A percentile compares a stretch with the other conserved stretches of the same genome.
phyloP scores from a whole-genome alignment of 2,797 vertebrate species.

The Mastacembelus armatus region DNA sequence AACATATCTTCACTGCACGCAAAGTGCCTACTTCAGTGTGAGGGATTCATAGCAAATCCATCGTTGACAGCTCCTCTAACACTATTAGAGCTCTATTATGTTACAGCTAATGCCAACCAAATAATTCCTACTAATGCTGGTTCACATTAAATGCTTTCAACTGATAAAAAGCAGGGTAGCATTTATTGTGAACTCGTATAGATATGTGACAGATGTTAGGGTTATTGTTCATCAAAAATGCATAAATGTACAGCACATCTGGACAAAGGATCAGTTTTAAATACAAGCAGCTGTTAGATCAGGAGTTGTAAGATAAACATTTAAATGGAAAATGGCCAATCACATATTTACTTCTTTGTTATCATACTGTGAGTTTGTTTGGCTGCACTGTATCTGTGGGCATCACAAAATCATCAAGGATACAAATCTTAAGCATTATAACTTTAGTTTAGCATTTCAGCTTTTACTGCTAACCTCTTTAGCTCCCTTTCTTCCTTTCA shows the following conservation, averaged over 20 bases:
- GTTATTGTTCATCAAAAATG: not conserved
- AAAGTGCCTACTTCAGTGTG: not conserved
- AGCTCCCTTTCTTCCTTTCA: slow-evolving; percentile 96
- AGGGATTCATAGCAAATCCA: not conserved
- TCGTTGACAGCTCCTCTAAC: too few species aligned
- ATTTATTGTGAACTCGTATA: not conserved
- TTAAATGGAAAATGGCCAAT: too few species aligned
- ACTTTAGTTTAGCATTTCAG: not conserved
- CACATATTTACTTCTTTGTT: slow-evolving; percentile 10
- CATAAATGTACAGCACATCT: not conserved
- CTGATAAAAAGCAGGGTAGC: too few species aligned
- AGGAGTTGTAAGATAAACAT: too few species aligned
- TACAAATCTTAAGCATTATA: not conserved
- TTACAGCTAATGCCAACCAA: not conserved
- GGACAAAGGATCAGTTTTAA: not conserved
- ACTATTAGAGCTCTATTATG: not conserved
- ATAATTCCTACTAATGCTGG: not conserved
- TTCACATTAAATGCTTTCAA: not conserved
- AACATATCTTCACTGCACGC: not conserved
- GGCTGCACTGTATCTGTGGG: not conserved
- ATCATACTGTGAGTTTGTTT: slow-evolving; percentile 7
- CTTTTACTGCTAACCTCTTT: slow-evolving; percentile 90
- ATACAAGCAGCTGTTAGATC: too few species aligned
- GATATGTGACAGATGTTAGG: not conserved
- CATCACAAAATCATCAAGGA: not conserved